phyloP scores from a whole-genome alignment of 2,797 vertebrate genomes.

The Sebastes oblongus region DNA sequence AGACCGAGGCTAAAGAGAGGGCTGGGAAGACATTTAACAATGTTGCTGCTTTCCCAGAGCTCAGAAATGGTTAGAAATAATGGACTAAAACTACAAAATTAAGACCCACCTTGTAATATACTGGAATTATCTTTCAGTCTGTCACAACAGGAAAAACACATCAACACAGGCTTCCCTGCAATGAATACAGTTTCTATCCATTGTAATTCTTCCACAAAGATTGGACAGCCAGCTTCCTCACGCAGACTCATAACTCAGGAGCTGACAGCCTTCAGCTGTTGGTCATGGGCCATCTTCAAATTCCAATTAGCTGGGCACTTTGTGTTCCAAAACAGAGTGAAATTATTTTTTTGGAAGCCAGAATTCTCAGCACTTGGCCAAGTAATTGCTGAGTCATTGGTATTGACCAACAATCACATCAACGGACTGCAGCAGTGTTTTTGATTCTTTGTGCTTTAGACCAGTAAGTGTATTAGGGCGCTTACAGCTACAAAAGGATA shows the following conservation, averaged over 20 bases:
- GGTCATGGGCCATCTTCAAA: neutral
- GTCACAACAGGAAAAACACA: neutral
- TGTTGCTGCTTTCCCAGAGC: too few species aligned
- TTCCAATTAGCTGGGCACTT: neutral
- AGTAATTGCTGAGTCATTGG: neutral
- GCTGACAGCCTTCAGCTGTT: neutral
- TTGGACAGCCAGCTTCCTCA: neutral
- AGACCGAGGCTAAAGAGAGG: too few species aligned
- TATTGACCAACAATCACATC: neutral
- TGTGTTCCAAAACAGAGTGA: neutral
- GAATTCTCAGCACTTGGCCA: slow-evolving; percentile 13
- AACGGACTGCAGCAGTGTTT: neutral
- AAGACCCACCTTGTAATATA: neutral
- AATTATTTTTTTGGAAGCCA: neutral
- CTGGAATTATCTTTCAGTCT: neutral
- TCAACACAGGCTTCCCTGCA: neutral
- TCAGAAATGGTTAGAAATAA: neutral
- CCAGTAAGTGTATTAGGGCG: neutral
- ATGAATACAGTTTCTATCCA: neutral
- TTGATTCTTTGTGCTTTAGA: neutral
- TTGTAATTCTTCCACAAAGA: neutral
- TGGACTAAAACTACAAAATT: neutral
- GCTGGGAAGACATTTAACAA: too few species aligned
- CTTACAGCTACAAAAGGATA: neutral
- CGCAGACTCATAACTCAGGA: neutral